Conservation (phyloP, 2,888 invertebrate species). For the Drosophila melanosoma region DNA sequence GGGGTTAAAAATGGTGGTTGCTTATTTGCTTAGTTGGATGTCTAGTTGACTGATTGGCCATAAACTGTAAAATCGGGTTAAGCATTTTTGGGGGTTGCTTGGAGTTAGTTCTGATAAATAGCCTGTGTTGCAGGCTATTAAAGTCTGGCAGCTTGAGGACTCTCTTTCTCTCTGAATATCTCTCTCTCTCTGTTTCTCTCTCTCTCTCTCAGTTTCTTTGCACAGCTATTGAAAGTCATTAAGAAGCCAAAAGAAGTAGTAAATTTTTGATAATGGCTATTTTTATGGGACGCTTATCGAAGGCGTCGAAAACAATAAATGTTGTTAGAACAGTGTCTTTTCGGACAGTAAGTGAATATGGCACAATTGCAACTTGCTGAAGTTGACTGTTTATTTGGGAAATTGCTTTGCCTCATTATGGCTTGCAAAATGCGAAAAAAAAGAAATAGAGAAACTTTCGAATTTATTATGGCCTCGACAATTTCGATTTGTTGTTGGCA, state of each 20-base stretch:
- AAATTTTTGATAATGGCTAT: conserved; percentile 62
- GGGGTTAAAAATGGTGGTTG: conserved; percentile 6
- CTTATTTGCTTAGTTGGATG: conserved; percentile 21
- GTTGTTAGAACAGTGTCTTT: conserved; percentile 21
- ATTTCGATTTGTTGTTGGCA: conserved; percentile 27
- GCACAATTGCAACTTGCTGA: conserved; percentile 15
- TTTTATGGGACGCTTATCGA: conserved; percentile 67
- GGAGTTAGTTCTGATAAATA: conserved; percentile 39
- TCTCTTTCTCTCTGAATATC: not conserved
- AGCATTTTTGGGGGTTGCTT: conserved; percentile 12
- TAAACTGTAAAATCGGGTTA: conserved; percentile 46
- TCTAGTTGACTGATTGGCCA: conserved; percentile 61
- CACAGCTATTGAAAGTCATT: conserved; percentile 52
- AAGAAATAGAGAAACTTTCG: conserved; percentile 34
- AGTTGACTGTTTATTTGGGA: conserved; percentile 34
- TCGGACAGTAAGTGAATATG: conserved; percentile 28
- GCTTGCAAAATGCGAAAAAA: not conserved
- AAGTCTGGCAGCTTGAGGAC: not conserved
- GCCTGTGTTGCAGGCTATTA: conserved; percentile 13
- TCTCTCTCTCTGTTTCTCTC: too few species aligned
- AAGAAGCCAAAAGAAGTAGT: conserved; percentile 46
- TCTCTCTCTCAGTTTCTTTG: too few species aligned
- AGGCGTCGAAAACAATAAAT: conserved; percentile 59
- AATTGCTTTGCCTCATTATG: conserved; percentile 49
- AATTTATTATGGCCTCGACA: conserved; percentile 49